A percentile compares a stretch with the other conserved stretches of the same genome.
These are phyloP conservation scores for Beris morrisii DNA, from an alignment of 2,888 invertebrate genomes.

Conservation along the genomic window DNA sequence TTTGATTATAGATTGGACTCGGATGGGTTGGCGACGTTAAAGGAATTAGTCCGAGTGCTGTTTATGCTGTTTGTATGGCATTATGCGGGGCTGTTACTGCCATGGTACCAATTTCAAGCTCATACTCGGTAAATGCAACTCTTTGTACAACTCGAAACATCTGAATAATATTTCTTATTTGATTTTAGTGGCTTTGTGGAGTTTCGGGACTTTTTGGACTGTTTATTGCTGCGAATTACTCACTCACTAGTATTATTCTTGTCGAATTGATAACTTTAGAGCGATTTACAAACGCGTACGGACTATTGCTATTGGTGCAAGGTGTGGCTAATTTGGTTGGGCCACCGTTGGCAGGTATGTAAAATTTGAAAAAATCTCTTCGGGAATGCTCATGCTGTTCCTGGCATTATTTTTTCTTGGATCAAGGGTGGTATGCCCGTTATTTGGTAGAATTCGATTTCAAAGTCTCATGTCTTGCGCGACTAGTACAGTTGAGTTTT, in stretches of 20 bases:
- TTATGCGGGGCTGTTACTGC: constrained; percentile 69
- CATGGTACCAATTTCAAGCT: constrained; percentile 64
- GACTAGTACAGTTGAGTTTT: too few relatives aligned
- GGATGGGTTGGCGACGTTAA: constrained; percentile 87
- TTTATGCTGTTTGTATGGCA: constrained; percentile 81
- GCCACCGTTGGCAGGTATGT: constrained; percentile 82
- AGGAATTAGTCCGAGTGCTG: constrained; percentile 73
- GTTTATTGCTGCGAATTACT: constrained; percentile 89
- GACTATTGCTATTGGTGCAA: constrained; percentile 81
- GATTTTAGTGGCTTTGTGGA: constrained; percentile 59
- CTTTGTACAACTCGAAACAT: background rate
- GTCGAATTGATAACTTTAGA: constrained; percentile 89
- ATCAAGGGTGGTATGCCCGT: too few relatives aligned
- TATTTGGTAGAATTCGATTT: too few relatives aligned
- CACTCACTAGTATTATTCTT: constrained; percentile 85
- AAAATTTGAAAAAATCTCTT: too few relatives aligned
- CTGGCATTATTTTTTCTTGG: too few relatives aligned
- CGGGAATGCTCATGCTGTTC: too few relatives aligned
- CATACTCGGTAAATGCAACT: constrained; percentile 37
- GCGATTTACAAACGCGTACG: constrained; percentile 89
- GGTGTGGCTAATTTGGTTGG: constrained; percentile 88
- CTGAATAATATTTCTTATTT: constrained; percentile 45
- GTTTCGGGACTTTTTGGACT: constrained; percentile 82
- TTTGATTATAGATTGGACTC: constrained; percentile 66
- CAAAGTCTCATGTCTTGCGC: too few relatives aligned